Conservation (phyloP, 2,888 invertebrate species). For the Phalera bucephala region DNA sequence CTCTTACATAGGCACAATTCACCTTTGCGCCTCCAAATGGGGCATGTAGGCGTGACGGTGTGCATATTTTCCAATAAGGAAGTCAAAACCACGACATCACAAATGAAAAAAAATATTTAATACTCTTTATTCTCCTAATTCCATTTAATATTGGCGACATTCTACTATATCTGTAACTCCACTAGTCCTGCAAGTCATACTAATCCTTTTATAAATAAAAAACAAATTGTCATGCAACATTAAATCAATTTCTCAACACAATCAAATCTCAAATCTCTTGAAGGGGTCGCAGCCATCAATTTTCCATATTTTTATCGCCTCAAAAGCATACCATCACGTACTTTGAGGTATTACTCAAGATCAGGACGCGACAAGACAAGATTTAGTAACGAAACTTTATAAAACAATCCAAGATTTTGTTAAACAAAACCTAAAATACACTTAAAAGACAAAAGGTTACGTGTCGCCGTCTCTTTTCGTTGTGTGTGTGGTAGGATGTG, state of each 20-base stretch:
- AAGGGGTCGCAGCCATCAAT: conserved; percentile 51
- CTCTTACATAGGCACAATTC: too few relatives aligned
- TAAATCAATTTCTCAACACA: conserved; percentile 50
- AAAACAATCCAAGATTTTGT: conserved; percentile 38
- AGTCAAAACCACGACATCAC: too few relatives aligned
- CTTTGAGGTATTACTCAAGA: conserved; percentile 59
- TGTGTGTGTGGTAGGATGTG: conserved; percentile 21
- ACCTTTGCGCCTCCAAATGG: too few relatives aligned
- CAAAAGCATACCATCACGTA: conserved; percentile 63
- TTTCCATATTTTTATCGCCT: conserved; percentile 62
- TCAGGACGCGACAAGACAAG: conserved; percentile 62
- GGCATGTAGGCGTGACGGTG: too few relatives aligned
- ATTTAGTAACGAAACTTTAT: conserved; percentile 49
- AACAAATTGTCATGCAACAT: conserved; percentile 18
- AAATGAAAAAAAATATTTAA: too few relatives aligned
- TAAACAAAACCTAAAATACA: conserved; percentile 24
- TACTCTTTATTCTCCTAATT: too few relatives aligned
- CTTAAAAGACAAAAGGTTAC: conserved; percentile 24
- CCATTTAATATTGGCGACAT: too few relatives aligned
- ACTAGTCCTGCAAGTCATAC: too few relatives aligned
- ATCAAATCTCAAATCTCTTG: conserved; percentile 41
- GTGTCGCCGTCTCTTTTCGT: conserved; percentile 34
- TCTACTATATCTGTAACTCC: too few relatives aligned
- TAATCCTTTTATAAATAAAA: conserved; percentile 8
- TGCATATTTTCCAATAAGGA: too few relatives aligned